Percentiles rank a stretch among this genome's conserved stretches.
Conservation (phyloP, 2,797 vertebrate species). For the Pipistrellus kuhlii region DNA sequence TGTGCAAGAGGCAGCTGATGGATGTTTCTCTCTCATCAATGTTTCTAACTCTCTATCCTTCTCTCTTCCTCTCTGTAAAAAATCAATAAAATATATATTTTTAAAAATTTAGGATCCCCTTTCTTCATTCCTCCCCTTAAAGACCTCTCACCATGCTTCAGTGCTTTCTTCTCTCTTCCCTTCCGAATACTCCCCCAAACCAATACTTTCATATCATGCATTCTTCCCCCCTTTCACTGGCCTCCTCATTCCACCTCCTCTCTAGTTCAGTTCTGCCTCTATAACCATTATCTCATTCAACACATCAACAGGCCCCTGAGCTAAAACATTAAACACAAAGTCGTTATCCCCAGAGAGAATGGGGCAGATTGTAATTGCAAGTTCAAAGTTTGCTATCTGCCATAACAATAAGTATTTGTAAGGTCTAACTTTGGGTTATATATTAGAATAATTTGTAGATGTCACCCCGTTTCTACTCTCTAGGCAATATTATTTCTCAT, state of each 20-base stretch:
- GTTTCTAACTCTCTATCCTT: no score
- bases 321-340: not conserved
- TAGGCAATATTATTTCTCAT: constrained; percentile 69
- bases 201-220: not conserved
- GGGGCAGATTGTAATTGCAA: not conserved
- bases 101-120: not conserved
- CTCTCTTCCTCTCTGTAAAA: no score
- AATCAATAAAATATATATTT: no score
- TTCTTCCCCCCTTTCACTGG: not conserved
- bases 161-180: not conserved
- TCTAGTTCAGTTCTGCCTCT: not conserved
- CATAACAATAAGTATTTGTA: constrained; percentile 37
- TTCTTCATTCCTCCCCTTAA: not conserved
- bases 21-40: no score
- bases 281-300: not conserved
- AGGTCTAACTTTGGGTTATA: constrained; percentile 9
- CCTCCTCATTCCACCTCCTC: not conserved
- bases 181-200: not conserved
- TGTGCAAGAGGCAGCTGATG: no score
- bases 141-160: not conserved
- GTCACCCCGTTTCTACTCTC: not conserved
- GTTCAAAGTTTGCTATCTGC: not conserved
- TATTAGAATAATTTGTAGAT: constrained; percentile 54
- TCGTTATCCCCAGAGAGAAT: not conserved
- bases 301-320: not conserved